Evolutionary conservation across 2,113 vertebrate genomes (phyloP).

Genomic region (Leucopternis melanops): DNA sequence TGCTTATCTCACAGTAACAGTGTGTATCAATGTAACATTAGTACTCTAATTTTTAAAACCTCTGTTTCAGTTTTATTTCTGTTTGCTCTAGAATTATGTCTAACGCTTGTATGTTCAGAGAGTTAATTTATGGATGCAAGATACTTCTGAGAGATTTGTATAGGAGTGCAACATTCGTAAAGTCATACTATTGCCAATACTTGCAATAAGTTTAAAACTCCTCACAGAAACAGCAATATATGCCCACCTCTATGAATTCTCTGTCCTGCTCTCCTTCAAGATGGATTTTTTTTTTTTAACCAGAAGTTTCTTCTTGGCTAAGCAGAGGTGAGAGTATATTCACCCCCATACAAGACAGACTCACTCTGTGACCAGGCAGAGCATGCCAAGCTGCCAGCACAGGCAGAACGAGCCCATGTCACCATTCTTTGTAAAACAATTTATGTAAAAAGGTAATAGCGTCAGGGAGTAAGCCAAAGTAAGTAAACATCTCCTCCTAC

Average conservation of each 20-base stretch:
- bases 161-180: accelerated
- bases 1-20: neutral
- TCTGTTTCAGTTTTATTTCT: neutral
- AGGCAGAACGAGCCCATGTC: neutral
- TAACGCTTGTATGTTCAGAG: neutral
- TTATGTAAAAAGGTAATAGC: neutral
- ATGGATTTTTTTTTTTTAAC: neutral
- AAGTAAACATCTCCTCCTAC: neutral
- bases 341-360: neutral
- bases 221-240: neutral
- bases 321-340: neutral
- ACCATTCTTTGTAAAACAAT: neutral
- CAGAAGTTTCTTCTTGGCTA: neutral
- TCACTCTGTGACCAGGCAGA: neutral
- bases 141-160: neutral
- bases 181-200: neutral
- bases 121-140: neutral
- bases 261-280: neutral
- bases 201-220: neutral
- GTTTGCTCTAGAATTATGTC: neutral
- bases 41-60: neutral
- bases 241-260: neutral
- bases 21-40: neutral
- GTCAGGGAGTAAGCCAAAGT: neutral
- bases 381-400: neutral